Base-by-base conservation (phyloP, 2,888 invertebrate genomes). In the Drosophila eohydei region DNA sequence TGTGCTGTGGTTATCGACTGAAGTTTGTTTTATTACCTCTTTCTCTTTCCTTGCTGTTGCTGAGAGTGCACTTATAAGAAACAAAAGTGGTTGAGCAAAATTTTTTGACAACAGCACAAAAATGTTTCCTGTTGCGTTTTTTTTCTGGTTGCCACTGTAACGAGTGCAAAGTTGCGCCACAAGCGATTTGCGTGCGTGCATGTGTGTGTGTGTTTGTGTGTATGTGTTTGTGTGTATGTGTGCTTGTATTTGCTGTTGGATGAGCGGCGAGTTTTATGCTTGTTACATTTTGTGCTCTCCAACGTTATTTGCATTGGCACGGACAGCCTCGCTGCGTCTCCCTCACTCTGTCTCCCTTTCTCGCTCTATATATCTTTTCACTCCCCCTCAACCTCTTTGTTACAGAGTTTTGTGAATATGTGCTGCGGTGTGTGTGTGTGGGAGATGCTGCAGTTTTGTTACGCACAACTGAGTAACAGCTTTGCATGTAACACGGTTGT, bases 371-470 rank as follows among this genome's bases (percentile, higher is more conserved):
- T 57, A n/a, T 46, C 16, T 46, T 26, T 28, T 36, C 38, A 14
- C 36, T 52, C 3, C 52, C 26, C 26, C n/a, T n/a, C n/a, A n/a
- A n/a, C 14, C 26, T 38, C 21, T 52, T 52, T 55, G 55, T 41
- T 14, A 21, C 30, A 55, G 55, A 55, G 55, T 55, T 55, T 55
- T 40, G 28, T 26, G 52, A 26, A 34, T 16, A 28, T 40, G 38
- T 28, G 40, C 44, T 55, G 36, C 28, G 65, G 67, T 63, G 48
- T 28, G 52, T 55, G 40, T 44, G 48, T 62, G 56, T 66, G 67
- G 41, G 71, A 59, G 66, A 67, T 84, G 83, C 75, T 85, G 87
- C 86, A 80, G 46, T 58, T 58, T 28, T 46, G 46, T 58, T 46
- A 46, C 57, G 57, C 83, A 75, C 59, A 74, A 67, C 57, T 57